Evolutionary conservation across 2,888 invertebrate genomes (phyloP).

Genomic region (Callinectes sapidus): DNA sequence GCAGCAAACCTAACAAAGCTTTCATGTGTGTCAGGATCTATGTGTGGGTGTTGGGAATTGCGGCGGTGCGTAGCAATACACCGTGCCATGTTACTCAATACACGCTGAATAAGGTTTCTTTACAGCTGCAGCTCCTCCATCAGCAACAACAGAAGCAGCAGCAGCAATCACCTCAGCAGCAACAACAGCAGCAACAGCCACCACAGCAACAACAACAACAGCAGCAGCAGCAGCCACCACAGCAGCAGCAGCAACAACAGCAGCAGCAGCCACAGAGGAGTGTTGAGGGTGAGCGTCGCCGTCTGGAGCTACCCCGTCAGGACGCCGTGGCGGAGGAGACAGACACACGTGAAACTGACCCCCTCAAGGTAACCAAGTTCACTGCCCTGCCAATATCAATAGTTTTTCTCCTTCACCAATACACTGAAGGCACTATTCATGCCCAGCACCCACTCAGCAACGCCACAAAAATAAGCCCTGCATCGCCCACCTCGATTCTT

Average conservation of each 20-base stretch:
- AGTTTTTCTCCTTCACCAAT: neutral
- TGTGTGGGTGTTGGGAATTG: neutral
- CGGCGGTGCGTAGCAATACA: neutral
- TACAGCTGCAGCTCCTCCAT: conserved; percentile 2
- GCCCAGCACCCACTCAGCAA: neutral
- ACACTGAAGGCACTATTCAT: neutral
- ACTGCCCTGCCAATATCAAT: neutral
- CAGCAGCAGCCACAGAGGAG: conserved; percentile 41
- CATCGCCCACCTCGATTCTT: neutral
- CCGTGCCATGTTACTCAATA: neutral
- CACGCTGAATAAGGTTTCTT: neutral
- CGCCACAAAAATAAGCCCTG: neutral
- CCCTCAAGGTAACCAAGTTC: conserved; percentile 32
- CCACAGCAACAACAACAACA: conserved; percentile 23
- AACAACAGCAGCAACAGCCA: conserved; percentile 28
- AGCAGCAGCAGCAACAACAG: conserved; percentile 41
- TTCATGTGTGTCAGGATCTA: neutral
- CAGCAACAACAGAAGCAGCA: neutral
- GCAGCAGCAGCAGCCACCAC: neutral
- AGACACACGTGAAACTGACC: conserved; percentile 48
- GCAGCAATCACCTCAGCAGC: conserved; percentile 17
- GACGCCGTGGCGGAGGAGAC: conserved; percentile 66
- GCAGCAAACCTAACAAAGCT: too few species aligned
- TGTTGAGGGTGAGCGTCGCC: conserved; percentile 45
- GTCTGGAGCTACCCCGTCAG: conserved; percentile 65